Conservation (phyloP, 2,888 invertebrate species). For the Dascillus cervinus region DNA sequence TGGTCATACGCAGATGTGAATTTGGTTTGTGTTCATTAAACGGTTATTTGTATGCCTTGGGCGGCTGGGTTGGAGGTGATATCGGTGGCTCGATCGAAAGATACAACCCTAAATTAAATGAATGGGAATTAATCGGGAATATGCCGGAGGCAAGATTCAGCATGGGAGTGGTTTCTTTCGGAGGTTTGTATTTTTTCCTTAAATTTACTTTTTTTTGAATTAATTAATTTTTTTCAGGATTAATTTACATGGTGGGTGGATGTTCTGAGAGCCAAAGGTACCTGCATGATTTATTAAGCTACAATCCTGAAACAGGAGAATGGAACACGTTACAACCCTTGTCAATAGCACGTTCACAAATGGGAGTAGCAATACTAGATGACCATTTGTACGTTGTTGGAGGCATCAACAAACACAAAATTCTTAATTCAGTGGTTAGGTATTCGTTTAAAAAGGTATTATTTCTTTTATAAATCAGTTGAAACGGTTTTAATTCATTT, state of each 20-base stretch:
- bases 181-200: constrained; percentile 49
- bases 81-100: constrained; percentile 84
- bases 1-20: constrained; percentile 82
- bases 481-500: constrained; percentile 9
- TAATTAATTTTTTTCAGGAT: constrained; percentile 44
- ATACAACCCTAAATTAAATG: constrained; percentile 71
- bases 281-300: constrained; percentile 71
- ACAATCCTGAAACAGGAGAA: constrained; percentile 71
- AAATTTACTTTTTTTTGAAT: constrained; percentile 4
- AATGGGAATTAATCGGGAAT: constrained; percentile 70
- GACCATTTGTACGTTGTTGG: constrained; percentile 82
- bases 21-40: constrained; percentile 81
- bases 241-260: constrained; percentile 88
- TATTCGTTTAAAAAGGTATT: constrained; percentile 73
- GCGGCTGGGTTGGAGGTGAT: constrained; percentile 90
- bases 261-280: constrained; percentile 75
- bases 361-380: constrained; percentile 81
- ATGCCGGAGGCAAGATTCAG: constrained; percentile 82
- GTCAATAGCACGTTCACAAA: constrained; percentile 76
- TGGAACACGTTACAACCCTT: constrained; percentile 73
- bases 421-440: constrained; percentile 74
- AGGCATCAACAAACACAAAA: constrained; percentile 76
- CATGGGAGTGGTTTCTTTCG: constrained; percentile 82
- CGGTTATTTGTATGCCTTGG: constrained; percentile 77
- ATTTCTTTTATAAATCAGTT: too few species aligned